These are phyloP conservation scores for Poeciliopsis infans DNA, from an alignment of 2,797 vertebrate genomes.

Conservation along the genomic window DNA sequence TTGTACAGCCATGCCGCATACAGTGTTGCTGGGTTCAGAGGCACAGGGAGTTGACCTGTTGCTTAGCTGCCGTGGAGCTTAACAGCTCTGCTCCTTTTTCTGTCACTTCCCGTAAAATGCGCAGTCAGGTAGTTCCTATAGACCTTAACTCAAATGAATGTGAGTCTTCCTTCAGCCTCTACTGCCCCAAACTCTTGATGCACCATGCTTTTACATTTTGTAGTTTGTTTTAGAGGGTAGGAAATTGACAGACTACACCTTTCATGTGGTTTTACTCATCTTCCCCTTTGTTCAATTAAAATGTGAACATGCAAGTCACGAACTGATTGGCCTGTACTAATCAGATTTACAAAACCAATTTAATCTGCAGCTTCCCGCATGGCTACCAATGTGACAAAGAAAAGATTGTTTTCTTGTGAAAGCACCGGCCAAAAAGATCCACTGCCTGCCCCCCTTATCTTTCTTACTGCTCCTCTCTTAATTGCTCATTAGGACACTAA, in stretches of 20 bases:
- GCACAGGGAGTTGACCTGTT: constrained; percentile 37
- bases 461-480: constrained; percentile 56
- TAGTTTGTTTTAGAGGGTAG: constrained; percentile 6
- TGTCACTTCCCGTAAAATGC: constrained; percentile 69
- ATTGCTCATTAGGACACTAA: constrained; percentile 69
- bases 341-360: constrained; percentile 22
- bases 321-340: constrained; percentile 26
- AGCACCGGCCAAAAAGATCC: constrained; percentile 16
- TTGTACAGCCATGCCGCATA: constrained; percentile 10
- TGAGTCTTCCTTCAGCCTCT: constrained; percentile 13
- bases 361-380: constrained; percentile 10
- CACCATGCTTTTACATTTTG: constrained; percentile 24
- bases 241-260: constrained; percentile 13
- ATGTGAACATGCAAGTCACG: constrained; percentile 14
- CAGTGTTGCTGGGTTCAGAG: constrained; percentile 19
- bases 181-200: constrained; percentile 28
- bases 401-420: constrained; percentile 31
- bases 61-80: constrained; percentile 23
- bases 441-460: constrained; percentile 30
- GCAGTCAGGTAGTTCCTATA: constrained; percentile 64
- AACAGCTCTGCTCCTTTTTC: constrained; percentile 59
- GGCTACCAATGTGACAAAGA: constrained; percentile 36
- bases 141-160: constrained; percentile 37
- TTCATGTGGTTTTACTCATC: constrained; percentile 6
- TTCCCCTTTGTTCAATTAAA: constrained; percentile 14